Conservation (phyloP, 2,113 vertebrate genomes). For the Dromiciops gliroides region DNA sequence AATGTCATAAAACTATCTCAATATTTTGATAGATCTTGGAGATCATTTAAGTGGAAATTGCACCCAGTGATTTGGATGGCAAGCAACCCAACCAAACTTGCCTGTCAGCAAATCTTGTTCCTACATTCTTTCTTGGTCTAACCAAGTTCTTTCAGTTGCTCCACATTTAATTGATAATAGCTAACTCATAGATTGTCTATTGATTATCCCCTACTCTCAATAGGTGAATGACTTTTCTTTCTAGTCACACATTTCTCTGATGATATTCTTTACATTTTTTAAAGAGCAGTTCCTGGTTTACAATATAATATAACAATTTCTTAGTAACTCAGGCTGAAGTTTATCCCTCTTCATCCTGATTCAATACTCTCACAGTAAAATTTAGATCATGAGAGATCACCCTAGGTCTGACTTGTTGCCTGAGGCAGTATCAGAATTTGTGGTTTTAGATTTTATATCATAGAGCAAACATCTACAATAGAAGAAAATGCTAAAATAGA, state of each 20-base stretch:
- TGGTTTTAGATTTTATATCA: neutral
- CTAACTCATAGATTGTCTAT: neutral
- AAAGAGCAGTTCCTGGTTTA: neutral
- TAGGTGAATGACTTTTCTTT: neutral
- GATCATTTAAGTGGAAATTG: neutral
- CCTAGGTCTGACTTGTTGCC: neutral
- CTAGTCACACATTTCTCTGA: neutral
- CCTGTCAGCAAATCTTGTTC: neutral
- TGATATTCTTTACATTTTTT: neutral
- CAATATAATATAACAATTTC: neutral
- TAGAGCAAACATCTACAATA: neutral
- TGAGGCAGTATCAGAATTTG: neutral
- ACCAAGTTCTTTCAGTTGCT: neutral
- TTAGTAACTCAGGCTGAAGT: neutral
- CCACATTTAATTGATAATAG: neutral
- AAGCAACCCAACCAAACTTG: neutral
- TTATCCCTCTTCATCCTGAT: neutral
- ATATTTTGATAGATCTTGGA: neutral
- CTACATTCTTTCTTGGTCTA: neutral
- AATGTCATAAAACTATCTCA: neutral
- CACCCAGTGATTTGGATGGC: neutral
- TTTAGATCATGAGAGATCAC: neutral
- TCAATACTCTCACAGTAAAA: neutral
- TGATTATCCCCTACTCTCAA: neutral
- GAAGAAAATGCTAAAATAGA: neutral